Conservation (phyloP, 2,888 invertebrate genomes). For the Tiliacea citrago region DNA sequence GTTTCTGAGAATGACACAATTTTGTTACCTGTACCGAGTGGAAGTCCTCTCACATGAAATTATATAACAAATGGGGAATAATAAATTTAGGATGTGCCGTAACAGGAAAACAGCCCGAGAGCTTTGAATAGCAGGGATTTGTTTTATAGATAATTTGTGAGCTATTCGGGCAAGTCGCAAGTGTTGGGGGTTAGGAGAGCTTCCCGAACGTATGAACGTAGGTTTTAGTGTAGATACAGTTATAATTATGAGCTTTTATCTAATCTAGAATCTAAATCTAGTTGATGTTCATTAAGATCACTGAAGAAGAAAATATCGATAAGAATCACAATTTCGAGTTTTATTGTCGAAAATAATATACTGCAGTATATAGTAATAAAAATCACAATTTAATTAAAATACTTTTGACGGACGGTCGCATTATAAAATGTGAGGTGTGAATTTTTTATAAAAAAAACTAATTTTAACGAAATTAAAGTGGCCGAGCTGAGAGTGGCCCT, state of each 20-base stretch:
- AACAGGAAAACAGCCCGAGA: slow-evolving; percentile 8
- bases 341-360: background rate
- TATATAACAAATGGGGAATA: slow-evolving; percentile 43
- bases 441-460: slow-evolving; percentile 48
- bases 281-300: too few species aligned
- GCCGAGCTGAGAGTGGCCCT: slow-evolving; percentile 40
- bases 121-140: slow-evolving; percentile 28
- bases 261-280: too few species aligned
- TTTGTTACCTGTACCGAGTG: slow-evolving; percentile 43
- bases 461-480: slow-evolving; percentile 62
- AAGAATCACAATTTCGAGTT: background rate
- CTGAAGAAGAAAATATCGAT: too few species aligned
- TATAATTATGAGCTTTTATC: too few species aligned
- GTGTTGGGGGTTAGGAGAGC: too few species aligned
- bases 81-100: slow-evolving; percentile 59
- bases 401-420: slow-evolving; percentile 15
- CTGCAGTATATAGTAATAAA: slow-evolving; percentile 8
- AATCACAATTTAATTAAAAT: slow-evolving; percentile 40
- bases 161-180: too few species aligned
- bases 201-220: too few species aligned
- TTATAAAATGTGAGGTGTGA: slow-evolving; percentile 46
- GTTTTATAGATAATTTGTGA: slow-evolving; percentile 34
- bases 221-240: too few species aligned
- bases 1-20: slow-evolving; percentile 45
- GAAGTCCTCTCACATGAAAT: slow-evolving; percentile 20